phyloP scores from a whole-genome alignment of 92 coral and sea anemone species.

The Palythoa caribaeorum region DNA sequence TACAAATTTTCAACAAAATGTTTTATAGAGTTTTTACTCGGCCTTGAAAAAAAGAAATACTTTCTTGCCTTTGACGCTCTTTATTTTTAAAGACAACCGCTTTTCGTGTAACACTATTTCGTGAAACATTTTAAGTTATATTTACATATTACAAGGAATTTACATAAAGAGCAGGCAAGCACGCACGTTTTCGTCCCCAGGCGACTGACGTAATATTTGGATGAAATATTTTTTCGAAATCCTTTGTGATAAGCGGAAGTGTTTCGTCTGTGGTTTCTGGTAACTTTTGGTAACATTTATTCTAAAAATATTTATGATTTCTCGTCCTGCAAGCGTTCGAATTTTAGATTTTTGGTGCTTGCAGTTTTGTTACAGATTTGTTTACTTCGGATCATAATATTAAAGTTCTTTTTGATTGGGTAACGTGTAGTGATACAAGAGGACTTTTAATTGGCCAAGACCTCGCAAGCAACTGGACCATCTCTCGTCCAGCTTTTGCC shows the following conservation, averaged over 20 bases:
- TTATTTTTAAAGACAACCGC: no score
- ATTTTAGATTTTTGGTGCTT: not conserved
- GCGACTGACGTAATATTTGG: not conserved
- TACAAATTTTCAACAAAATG: no score
- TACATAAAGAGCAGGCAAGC: not conserved
- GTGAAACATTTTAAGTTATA: not conserved
- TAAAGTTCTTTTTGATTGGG: conserved; percentile 11
- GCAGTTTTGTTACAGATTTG: not conserved
- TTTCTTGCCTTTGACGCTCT: no score
- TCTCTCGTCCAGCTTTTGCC: conserved; percentile 1
- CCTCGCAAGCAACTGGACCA: conserved; percentile 18
- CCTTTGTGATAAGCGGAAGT: not conserved
- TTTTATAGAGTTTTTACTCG: no score
- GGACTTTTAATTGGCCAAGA: conserved; percentile 24
- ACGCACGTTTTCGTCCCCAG: conserved; percentile 6
- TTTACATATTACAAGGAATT: not conserved
- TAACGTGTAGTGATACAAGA: not conserved
- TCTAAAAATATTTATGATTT: not conserved
- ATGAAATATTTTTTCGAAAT: not conserved
- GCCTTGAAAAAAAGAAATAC: no score
- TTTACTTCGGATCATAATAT: not conserved
- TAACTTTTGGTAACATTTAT: not conserved
- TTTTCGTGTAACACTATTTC: not conserved
- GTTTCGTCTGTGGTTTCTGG: not conserved
- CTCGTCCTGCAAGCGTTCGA: not conserved